Conservation (phyloP, 2,113 vertebrate species). For the Clarias gariepinus region DNA sequence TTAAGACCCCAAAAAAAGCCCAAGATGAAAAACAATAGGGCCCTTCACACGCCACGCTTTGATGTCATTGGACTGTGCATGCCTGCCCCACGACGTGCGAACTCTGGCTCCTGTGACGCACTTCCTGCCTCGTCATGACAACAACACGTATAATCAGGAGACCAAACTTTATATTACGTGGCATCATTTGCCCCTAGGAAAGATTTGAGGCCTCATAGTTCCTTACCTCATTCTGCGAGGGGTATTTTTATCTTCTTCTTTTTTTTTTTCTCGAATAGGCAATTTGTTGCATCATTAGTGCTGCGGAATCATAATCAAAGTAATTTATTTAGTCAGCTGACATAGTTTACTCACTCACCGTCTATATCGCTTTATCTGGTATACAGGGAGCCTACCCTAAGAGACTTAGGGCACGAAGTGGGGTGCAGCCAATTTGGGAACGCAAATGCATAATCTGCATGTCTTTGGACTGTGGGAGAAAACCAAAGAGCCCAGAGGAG, state of each 20-base stretch:
- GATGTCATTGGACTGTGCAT: not conserved
- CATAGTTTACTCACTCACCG: not conserved
- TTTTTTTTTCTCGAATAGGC: not conserved
- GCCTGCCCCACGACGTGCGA: not conserved
- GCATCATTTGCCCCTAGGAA: not conserved
- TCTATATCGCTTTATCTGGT: no score
- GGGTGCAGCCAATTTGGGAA: no score
- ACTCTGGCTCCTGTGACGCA: not conserved
- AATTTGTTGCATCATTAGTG: slow-evolving; percentile 12
- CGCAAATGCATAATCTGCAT: no score
- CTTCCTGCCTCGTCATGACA: slow-evolving; percentile 33
- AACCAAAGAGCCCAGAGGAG: no score
- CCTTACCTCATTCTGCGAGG: not conserved
- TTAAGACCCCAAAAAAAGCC: no score
- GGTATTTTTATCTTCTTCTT: not conserved
- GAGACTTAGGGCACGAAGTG: no score
- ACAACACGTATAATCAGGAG: not conserved
- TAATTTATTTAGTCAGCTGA: not conserved
- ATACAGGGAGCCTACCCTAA: no score
- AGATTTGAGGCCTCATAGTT: not conserved
- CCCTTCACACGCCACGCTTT: no score
- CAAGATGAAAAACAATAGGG: no score
- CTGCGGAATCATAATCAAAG: not conserved
- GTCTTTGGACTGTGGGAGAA: no score
- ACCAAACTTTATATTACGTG: slow-evolving; percentile 11